Evolutionary conservation across 2,797 vertebrate genomes (phyloP).

Genomic region (Kryptolebias ocellatus): DNA sequence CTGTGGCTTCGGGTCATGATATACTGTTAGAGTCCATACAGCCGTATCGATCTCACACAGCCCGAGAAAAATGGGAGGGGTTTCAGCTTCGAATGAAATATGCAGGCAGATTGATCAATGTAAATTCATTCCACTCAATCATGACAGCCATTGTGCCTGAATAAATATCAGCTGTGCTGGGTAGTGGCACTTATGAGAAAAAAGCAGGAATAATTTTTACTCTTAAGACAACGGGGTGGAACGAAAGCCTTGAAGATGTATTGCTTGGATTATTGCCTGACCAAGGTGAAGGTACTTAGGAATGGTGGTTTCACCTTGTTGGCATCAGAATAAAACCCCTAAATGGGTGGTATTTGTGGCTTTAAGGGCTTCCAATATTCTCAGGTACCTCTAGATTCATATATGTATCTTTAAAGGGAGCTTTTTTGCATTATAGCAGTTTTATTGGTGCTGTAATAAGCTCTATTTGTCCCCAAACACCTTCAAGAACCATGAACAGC

Average conservation of each 20-base stretch:
- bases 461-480: neutral
- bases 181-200: constrained; percentile 82
- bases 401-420: constrained; percentile 42
- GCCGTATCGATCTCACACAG: constrained; percentile 71
- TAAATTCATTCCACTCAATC: constrained; percentile 93
- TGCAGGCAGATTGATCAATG: constrained; percentile 89
- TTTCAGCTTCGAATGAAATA: constrained; percentile 91
- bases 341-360: constrained; percentile 54
- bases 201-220: constrained; percentile 78
- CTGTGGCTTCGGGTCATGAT: neutral
- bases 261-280: constrained; percentile 69
- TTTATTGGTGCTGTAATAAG: neutral
- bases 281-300: constrained; percentile 70
- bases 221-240: constrained; percentile 71
- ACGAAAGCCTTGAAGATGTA: constrained; percentile 72
- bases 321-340: constrained; percentile 67
- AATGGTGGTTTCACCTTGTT: constrained; percentile 67
- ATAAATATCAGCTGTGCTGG: constrained; percentile 82
- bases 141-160: constrained; percentile 77
- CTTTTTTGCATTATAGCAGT: constrained; percentile 44
- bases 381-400: constrained; percentile 30
- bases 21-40: constrained; percentile 53
- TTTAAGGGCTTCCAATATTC: constrained; percentile 59
- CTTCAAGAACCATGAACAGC: no score
- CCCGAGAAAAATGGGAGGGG: constrained; percentile 83